Conservation (phyloP, 2,797 vertebrate genomes). For the Lutjanus campechanus region DNA sequence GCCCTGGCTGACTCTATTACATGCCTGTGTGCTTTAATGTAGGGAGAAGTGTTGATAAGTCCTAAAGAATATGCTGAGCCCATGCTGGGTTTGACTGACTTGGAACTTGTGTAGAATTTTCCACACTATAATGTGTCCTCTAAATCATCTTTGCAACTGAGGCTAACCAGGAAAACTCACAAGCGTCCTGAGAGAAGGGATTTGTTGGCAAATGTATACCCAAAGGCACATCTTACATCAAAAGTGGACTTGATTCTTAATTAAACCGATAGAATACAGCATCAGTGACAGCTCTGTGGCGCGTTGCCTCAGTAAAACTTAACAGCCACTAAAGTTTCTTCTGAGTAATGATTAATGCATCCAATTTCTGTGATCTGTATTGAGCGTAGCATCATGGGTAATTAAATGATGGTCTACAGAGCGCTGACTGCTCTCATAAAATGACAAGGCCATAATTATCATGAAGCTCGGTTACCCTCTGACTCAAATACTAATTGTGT, state of each 20-base stretch:
- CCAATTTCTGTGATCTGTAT: slow-evolving; percentile 76
- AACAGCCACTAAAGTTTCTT: slow-evolving; percentile 75
- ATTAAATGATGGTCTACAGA: slow-evolving; percentile 77
- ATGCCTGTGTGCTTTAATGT: slow-evolving; percentile 45
- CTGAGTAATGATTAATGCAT: slow-evolving; percentile 78
- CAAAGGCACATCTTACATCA: slow-evolving; percentile 67
- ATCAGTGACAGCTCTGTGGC: slow-evolving; percentile 64
- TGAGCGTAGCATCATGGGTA: slow-evolving; percentile 75
- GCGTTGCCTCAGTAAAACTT: slow-evolving; percentile 68
- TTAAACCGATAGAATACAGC: slow-evolving; percentile 73
- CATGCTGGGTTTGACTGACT: slow-evolving; percentile 27
- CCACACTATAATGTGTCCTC: slow-evolving; percentile 37
- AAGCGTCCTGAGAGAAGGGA: slow-evolving; percentile 27
- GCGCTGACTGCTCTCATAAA: slow-evolving; percentile 66
- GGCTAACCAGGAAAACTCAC: slow-evolving; percentile 41
- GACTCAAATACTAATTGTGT: slow-evolving; percentile 72
- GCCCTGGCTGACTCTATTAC: slow-evolving; percentile 38
- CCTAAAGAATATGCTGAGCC: slow-evolving; percentile 25
- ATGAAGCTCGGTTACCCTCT: slow-evolving; percentile 65
- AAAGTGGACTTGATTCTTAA: slow-evolving; percentile 72
- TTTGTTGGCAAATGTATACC: slow-evolving; percentile 62
- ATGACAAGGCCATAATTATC: slow-evolving; percentile 76
- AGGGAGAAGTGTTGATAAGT: slow-evolving; percentile 17
- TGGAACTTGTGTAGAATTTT: slow-evolving; percentile 18
- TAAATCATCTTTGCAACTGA: slow-evolving; percentile 46